Percentiles rank a stretch among this genome's conserved stretches.
These are phyloP conservation scores for Chalcosyrphus nemorum DNA, from an alignment of 2,888 invertebrate genomes.

Conservation along the genomic window DNA sequence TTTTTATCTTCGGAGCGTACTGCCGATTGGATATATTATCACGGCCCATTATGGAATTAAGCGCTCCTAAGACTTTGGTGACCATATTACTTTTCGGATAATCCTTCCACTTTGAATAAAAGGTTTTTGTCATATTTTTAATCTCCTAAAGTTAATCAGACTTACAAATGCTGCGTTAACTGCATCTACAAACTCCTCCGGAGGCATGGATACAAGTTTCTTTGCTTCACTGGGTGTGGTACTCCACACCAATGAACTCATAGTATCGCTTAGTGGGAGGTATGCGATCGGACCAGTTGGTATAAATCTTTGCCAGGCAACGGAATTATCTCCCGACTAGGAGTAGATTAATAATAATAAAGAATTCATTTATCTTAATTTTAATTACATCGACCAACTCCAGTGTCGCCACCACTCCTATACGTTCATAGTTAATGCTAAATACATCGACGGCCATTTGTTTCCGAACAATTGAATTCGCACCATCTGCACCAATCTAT, in stretches of 20 bases:
- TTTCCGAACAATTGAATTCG: constrained; percentile 92
- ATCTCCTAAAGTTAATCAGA: no score
- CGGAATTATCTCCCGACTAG: constrained; percentile 88
- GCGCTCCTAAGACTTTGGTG: constrained; percentile 82
- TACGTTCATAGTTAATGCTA: constrained; percentile 93
- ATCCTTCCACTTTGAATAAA: constrained; percentile 76
- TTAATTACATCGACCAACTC: constrained; percentile 88
- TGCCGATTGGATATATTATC: constrained; percentile 79
- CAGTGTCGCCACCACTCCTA: constrained; percentile 96
- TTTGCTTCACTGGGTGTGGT: constrained; percentile 90
- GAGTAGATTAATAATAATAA: not conserved
- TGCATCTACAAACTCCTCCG: constrained; percentile 92
- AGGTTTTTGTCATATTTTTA: no score
- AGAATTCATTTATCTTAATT: not conserved
- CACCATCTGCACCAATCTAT: constrained; percentile 97
- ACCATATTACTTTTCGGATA: constrained; percentile 78
- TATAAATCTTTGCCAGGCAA: constrained; percentile 98
- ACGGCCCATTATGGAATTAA: constrained; percentile 82
- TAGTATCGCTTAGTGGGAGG: constrained; percentile 89
- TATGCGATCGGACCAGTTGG: constrained; percentile 96
- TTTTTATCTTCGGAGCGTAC: constrained; percentile 79
- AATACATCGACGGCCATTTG: constrained; percentile 92
- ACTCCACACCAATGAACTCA: constrained; percentile 98
- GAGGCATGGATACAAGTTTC: constrained; percentile 86
- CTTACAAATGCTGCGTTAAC: constrained; percentile 93